Base-by-base conservation (phyloP, 2,888 invertebrate genomes). In the Alcis repandata region DNA sequence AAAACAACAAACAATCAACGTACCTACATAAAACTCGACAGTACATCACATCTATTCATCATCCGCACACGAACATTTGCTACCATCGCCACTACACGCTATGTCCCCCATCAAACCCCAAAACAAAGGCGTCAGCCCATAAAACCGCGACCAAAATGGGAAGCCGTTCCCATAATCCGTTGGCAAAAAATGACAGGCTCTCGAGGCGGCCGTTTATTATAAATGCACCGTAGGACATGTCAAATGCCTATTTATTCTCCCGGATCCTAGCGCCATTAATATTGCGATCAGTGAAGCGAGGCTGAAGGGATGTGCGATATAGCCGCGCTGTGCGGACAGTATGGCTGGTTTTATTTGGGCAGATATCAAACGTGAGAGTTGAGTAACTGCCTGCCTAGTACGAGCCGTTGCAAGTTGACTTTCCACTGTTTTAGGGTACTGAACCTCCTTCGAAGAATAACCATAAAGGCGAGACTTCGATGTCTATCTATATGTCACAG, bases 241-340 rank as follows among this genome's bases (percentile, higher is more conserved):
- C 90, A 82, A 78, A 79, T 79, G 83, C 86, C 89, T 89, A 89
- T 91, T 89, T 90, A 90, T 90, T 87, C 85, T 86, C 85, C 82
- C 77, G 80, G 82, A 84, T 82, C 81, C 81, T 70, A 62, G 68
- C 53, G 80, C 86, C 90, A 92, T 92, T 92, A 91, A 92, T 92
- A 91, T 88, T 84, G 85, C 78, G 86, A 83, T 80, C 91, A 88
- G 80, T 79, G 78, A 85, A 88, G 81, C 91, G 89, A 19, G 48
- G 41, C 15, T 48, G 53, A 59, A 40, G 62, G 56, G 58, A 61
- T 40, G 49, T 13, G 15, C 51, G 27, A 27, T 51, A 17, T 40
- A 58, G 8, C 19, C 15, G 45, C 17, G 10, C 6, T 19, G 15
- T 57, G 7, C 1, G 43, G 27, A 36, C 64, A 64, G 64, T 59